Evolutionary conservation across 2,888 invertebrate genomes (phyloP), one percentile per base, ranked within the genome.

Genomic region (Nebria brevicollis): DNA sequence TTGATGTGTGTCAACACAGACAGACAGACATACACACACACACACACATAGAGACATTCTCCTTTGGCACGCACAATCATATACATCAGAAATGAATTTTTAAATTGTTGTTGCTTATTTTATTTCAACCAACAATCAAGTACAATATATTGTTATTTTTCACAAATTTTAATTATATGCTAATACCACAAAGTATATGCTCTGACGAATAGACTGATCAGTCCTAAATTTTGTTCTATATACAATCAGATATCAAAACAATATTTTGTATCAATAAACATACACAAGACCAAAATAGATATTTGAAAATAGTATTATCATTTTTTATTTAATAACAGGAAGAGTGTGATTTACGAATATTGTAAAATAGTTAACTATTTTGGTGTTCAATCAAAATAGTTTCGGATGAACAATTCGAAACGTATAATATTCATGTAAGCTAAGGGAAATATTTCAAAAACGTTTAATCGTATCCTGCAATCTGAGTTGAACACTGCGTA

Each of bases 1-100:
- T 64, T 72, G 72, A 73, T 73, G 73, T 73, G 54, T 73, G 73
- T 73, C 72, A 72, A 72, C 72, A 72, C 72, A 72, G 15, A 72
- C 72, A 75, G 43, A 75, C 64, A 75, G 34, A 75, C 34, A 72
- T 26, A 72, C 72, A 75, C 75, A 75, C 64, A 75, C 20, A 75
- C 34, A 54, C 54, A 54, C 54, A 54, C 10, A 54, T 7, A 54
- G 4, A 68, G 8, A 10, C 26, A 75, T 54, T 54, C 54, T 54
- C 54, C 54, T 54, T 54, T 54, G 54, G 54, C 2, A 7, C 54
- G 34, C 34, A 34, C 34, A 34, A 34, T 34, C 34, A 34, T 34
- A 34, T 34, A 34, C 34, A 34, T 34, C 34, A 54, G 11, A 54
- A 54, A 54, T 54, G 13, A 54, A 54, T 8, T 54, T 11, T 54